These are phyloP conservation scores for Meriones psammophilus DNA, from an alignment of 2,797 vertebrate species.

Conservation along the genomic window DNA sequence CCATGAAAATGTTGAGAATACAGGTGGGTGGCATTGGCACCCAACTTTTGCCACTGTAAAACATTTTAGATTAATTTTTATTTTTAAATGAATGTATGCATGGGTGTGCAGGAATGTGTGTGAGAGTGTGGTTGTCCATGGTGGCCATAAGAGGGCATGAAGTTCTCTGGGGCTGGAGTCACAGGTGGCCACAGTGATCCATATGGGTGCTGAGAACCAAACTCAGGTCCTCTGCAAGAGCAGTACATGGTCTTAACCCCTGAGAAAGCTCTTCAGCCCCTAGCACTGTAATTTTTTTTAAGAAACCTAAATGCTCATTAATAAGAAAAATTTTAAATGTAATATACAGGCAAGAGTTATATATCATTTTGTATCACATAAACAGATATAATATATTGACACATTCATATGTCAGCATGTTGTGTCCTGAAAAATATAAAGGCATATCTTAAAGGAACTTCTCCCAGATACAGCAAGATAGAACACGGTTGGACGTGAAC, in stretches of 20 bases:
- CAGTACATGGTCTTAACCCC: not conserved
- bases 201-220: not conserved
- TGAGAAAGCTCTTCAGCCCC: not conserved
- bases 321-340: conserved; percentile 39
- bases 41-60: not conserved
- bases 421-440: not conserved
- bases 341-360: not conserved
- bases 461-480: not conserved
- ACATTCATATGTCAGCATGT: not conserved
- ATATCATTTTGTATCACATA: not conserved
- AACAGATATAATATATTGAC: not conserved
- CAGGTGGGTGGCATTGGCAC: not conserved
- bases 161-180: not conserved
- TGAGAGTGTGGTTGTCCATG: not conserved
- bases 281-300: not conserved
- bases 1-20: not conserved
- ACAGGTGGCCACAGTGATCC: not conserved
- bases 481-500: not conserved
- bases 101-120: not conserved
- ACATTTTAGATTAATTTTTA: not conserved
- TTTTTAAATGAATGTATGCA: not conserved
- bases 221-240: not conserved
- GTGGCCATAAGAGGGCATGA: not conserved
- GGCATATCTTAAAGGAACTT: not conserved
- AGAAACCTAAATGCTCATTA: conserved; percentile 6